Percentiles rank a stretch among this genome's conserved stretches.
Conservation (phyloP, 2,797 vertebrate genomes). For the Acipenser ruthenus region DNA sequence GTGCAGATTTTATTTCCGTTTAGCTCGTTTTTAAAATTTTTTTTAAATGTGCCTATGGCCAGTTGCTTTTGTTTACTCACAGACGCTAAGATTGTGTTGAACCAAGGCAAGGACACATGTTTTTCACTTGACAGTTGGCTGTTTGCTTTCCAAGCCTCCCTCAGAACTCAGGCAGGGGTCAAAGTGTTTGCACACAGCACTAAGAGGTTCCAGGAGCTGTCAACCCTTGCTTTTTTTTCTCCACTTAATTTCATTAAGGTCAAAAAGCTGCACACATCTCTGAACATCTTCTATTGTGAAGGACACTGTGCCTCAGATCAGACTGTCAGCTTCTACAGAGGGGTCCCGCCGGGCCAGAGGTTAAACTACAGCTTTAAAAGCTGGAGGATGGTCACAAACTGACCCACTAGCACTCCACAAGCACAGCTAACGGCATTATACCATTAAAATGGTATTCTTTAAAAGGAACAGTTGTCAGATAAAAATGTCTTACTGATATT, state of each 20-base stretch:
- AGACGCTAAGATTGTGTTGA: neutral
- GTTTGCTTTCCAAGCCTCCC: conserved; percentile 14
- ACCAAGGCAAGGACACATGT: conserved; percentile 1
- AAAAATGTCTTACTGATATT: too few species aligned
- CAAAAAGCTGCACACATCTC: conserved; percentile 8
- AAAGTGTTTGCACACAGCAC: conserved; percentile 13
- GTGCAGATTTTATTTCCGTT: neutral
- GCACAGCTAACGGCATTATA: too few species aligned
- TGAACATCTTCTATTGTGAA: conserved; percentile 4
- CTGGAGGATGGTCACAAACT: too few species aligned
- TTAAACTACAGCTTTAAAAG: neutral
- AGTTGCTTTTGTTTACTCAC: conserved; percentile 6
- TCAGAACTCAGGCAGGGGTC: conserved; percentile 33
- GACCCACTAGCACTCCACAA: neutral
- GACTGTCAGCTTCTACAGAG: conserved; percentile 13
- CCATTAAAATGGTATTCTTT: too few species aligned
- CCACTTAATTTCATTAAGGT: neutral
- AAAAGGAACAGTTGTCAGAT: too few species aligned
- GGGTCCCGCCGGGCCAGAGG: conserved; percentile 6
- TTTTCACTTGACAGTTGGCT: conserved; percentile 15
- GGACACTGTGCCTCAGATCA: conserved; percentile 4
- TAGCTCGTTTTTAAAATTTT: neutral
- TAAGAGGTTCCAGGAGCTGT: conserved; percentile 10
- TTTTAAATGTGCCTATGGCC: neutral
- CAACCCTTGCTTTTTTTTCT: conserved; percentile 11